Percentiles rank a stretch among this genome's conserved stretches.
phyloP scores from a whole-genome alignment of 2,113 vertebrate species.

The Aramus guarauna region DNA sequence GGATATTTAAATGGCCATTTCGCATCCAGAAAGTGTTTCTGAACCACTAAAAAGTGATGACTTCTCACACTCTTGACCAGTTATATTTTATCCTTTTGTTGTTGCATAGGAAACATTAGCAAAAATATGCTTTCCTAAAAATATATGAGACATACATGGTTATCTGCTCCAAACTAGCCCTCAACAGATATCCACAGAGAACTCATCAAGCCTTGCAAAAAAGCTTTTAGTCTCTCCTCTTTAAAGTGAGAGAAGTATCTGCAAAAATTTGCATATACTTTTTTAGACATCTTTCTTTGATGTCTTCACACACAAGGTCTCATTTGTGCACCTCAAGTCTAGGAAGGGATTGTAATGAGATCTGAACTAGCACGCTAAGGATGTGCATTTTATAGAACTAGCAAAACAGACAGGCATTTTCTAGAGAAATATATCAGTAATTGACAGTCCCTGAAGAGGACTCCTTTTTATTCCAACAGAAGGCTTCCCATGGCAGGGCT shows the following conservation, averaged over 20 bases:
- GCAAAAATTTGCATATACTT: not conserved
- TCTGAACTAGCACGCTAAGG: not conserved
- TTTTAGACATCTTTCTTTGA: not conserved
- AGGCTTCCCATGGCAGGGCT: not conserved
- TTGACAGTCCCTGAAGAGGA: not conserved
- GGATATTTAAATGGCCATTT: not conserved
- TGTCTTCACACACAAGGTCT: not conserved
- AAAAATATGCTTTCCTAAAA: not conserved
- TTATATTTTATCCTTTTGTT: not conserved
- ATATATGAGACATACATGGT: not conserved
- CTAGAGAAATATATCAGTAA: not conserved
- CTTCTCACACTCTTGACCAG: not conserved
- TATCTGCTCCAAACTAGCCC: not conserved
- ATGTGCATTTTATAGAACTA: not conserved
- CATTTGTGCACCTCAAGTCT: not conserved
- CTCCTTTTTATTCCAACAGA: not conserved
- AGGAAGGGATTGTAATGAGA: not conserved
- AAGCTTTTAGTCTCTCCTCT: not conserved
- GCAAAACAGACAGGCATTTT: not conserved
- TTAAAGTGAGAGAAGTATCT: not conserved
- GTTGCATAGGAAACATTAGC: not conserved
- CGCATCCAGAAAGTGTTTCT: not conserved
- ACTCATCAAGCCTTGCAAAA: not conserved
- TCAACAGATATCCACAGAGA: not conserved
- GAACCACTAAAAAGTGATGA: not conserved